Conservation (phyloP, 1,140 invertebrate species). For the Dendrolimus punctatus region DNA sequence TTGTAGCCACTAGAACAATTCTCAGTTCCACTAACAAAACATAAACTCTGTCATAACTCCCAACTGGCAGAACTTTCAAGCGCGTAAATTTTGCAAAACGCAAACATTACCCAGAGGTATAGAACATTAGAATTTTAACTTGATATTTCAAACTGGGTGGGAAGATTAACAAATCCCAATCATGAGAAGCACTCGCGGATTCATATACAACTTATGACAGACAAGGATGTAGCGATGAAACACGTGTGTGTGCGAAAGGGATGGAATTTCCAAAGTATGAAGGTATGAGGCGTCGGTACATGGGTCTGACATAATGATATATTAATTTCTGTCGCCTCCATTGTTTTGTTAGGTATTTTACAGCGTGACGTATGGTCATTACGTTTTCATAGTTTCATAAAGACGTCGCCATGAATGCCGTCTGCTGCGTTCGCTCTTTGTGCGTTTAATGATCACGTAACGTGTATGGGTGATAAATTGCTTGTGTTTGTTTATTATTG, state of each 20-base stretch:
- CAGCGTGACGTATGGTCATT: conserved; percentile 68
- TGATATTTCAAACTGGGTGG: conserved; percentile 29
- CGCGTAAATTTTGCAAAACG: conserved; percentile 7
- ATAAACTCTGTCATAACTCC: conserved; percentile 13
- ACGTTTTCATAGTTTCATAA: conserved; percentile 70
- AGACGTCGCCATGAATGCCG: conserved; percentile 52
- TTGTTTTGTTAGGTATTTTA: conserved; percentile 69
- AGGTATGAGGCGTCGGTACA: conserved; percentile 51
- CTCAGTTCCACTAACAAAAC: background rate
- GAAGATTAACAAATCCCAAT: conserved; percentile 66
- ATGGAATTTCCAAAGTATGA: conserved; percentile 9
- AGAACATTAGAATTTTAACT: conserved; percentile 62
- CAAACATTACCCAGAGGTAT: conserved; percentile 44
- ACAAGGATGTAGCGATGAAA: conserved; percentile 28
- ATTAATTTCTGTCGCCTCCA: conserved; percentile 70
- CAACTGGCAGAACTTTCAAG: conserved; percentile 8
- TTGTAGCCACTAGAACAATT: too few species aligned
- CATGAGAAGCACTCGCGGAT: conserved; percentile 54
- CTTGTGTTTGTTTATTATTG: background rate
- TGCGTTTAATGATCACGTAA: conserved; percentile 56
- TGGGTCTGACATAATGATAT: conserved; percentile 73
- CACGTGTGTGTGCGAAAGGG: conserved; percentile 15
- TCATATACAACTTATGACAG: conserved; percentile 49
- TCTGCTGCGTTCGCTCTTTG: conserved; percentile 33
- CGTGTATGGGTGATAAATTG: conserved; percentile 41